phyloP scores from a whole-genome alignment of 2,888 invertebrate genomes.

The Lamproptera curius region DNA sequence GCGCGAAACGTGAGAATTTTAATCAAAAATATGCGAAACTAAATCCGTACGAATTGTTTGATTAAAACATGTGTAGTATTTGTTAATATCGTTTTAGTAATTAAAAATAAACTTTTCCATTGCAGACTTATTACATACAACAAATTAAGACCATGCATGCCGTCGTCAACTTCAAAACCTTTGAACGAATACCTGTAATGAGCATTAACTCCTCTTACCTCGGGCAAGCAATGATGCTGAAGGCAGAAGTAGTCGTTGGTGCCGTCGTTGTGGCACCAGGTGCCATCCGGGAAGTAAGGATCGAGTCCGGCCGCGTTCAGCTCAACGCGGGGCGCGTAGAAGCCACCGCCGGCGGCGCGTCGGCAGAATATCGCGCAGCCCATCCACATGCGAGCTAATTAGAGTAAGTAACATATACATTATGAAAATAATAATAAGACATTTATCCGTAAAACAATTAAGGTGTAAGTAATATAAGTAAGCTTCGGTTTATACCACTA shows the following conservation, averaged over 20 bases:
- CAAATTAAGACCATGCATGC: too few relatives aligned
- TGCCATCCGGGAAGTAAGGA: constrained; percentile 89
- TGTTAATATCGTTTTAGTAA: too few relatives aligned
- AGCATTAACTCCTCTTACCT: constrained; percentile 76
- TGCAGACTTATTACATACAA: too few relatives aligned
- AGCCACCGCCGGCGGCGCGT: constrained; percentile 80
- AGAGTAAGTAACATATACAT: constrained; percentile 4
- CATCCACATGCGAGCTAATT: constrained; percentile 84
- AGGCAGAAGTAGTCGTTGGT: constrained; percentile 83
- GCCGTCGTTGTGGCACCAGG: constrained; percentile 86
- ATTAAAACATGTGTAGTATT: too few relatives aligned
- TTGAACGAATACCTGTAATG: too few relatives aligned
- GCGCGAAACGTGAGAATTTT: too few relatives aligned
- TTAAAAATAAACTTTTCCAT: too few relatives aligned
- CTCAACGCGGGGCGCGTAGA: constrained; percentile 87
- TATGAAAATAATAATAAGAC: not conserved
- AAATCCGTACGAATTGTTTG: too few relatives aligned
- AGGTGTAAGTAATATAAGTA: too few relatives aligned
- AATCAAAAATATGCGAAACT: too few relatives aligned
- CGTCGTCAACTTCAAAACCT: too few relatives aligned
- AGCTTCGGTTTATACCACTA: too few relatives aligned
- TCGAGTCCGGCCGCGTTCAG: constrained; percentile 85
- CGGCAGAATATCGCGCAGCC: constrained; percentile 88
- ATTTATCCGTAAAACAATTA: not conserved
- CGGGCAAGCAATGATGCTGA: constrained; percentile 86